Percentiles rank a stretch among this genome's conserved stretches.
Conservation (phyloP, 2,888 invertebrate genomes). For the Oegoconia quadripuncta region DNA sequence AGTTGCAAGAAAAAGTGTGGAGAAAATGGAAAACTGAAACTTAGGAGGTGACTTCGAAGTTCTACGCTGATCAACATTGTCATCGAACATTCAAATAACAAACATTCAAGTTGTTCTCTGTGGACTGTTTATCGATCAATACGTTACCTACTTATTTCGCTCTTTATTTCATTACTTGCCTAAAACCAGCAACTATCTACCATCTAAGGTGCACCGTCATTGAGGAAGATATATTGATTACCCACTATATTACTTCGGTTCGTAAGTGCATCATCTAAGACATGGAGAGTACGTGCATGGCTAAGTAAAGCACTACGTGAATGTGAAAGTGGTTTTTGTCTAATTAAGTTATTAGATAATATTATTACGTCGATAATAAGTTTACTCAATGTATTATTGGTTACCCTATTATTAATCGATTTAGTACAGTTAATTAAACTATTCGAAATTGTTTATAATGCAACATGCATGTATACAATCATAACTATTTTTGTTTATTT, state of each 20-base stretch:
- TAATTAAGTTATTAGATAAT: conserved; percentile 27
- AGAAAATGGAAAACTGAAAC: conserved; percentile 13
- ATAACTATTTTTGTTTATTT: conserved; percentile 17
- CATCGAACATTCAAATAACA: conserved; percentile 72
- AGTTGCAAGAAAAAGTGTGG: conserved; percentile 9
- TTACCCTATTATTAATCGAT: conserved; percentile 33
- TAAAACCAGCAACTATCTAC: conserved; percentile 25
- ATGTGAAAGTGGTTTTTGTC: conserved; percentile 30
- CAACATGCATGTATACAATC: conserved; percentile 19
- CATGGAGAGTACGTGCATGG: conserved; percentile 42
- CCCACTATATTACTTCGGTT: conserved; percentile 14
- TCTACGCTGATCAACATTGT: conserved; percentile 60
- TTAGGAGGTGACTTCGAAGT: conserved; percentile 18
- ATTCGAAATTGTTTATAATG: conserved; percentile 25
- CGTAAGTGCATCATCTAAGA: conserved; percentile 39
- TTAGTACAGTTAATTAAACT: conserved; percentile 21
- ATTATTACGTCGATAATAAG: conserved; percentile 21
- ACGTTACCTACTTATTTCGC: conserved; percentile 13
- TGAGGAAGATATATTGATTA: conserved; percentile 14
- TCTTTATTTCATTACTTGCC: conserved; percentile 17
- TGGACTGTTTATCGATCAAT: background rate
- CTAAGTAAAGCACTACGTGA: conserved; percentile 61
- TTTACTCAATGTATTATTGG: conserved; percentile 26
- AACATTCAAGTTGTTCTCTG: background rate
- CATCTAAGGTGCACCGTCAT: conserved; percentile 45